Evolutionary conservation across 2,113 vertebrate genomes (phyloP).

Genomic region (Eolophus roseicapilla): DNA sequence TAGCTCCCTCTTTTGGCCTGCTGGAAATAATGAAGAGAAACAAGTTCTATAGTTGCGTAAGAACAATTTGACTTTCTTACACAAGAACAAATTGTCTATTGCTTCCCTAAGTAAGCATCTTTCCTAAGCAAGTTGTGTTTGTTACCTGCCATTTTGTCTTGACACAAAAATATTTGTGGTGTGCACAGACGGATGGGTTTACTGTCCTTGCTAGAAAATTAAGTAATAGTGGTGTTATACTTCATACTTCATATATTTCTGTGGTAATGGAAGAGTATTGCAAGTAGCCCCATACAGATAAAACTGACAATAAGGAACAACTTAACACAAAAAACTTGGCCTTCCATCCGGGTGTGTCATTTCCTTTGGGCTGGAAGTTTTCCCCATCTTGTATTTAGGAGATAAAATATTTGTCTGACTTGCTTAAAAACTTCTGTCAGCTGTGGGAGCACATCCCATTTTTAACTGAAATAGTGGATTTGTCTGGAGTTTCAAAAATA

Average conservation of each 20-base stretch:
- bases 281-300: background rate
- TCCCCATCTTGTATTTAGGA: constrained; percentile 2
- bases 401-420: constrained; percentile 26
- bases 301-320: background rate
- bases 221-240: background rate
- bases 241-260: background rate
- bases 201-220: background rate
- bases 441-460: background rate
- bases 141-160: background rate
- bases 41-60: background rate
- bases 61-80: background rate
- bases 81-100: background rate
- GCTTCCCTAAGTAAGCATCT: background rate
- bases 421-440: constrained; percentile 5
- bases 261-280: background rate
- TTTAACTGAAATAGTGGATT: background rate
- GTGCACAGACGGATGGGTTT: background rate
- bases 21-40: background rate
- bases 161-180: too few relatives aligned
- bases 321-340: background rate
- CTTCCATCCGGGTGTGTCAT: background rate
- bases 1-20: background rate
- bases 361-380: constrained; percentile 23
- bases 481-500: constrained; percentile 1
- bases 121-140: background rate